Base-by-base conservation (phyloP, 37 sponge, comb jelly and placozoan genomes). In the Axinella damicornis region DNA sequence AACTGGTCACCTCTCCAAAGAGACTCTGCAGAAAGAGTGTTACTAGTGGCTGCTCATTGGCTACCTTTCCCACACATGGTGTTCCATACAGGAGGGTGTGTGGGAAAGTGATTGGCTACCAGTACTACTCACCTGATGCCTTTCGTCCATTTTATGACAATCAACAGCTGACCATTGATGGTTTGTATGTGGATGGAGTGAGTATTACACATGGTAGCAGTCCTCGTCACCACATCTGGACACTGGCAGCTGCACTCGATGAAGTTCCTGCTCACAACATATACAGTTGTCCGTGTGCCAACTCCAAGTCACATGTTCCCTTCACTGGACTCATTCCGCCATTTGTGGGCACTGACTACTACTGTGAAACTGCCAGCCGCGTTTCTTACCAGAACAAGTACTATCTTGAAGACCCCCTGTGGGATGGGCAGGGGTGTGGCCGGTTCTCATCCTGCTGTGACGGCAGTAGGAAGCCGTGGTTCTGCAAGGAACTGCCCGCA, bases 391-490 rank as follows among this genome's bases (percentile, higher is more conserved):
- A 40, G 34, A 60, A 41, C 22, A 52, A 28, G 13, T 39, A 41
- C 11, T 83, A 74, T 22, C 36, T 33, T 20, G 76, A 83, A 32
- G 84, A 83, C 54, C 84, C 84, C 27, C 73, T 83, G 32, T 83
- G 84, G 84, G 84, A 83, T 63, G 75, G 84, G 25, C n/a, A 83
- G 65, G 84, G 84, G 24, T 82, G 83, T 71, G 73, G 73, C 0
- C 19, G 22, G 36, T 71, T 57, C 31, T 70, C 72, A 36, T 71
- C 73, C 58, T 82, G 83, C 73, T 82, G 83, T 71, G 73, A 82
- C 16, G 83, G 83, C 27, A 60, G 57, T 15, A 74, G 58, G 33
- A 74, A 74, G 75, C 75, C 75, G 16, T 82, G 73, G 73, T 82
- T 82, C 73, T 53, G 54, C 27, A 82, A 82, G 41, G 73, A 82